Conservation (phyloP, 2,888 invertebrate species). For the Phengaris alcon region DNA sequence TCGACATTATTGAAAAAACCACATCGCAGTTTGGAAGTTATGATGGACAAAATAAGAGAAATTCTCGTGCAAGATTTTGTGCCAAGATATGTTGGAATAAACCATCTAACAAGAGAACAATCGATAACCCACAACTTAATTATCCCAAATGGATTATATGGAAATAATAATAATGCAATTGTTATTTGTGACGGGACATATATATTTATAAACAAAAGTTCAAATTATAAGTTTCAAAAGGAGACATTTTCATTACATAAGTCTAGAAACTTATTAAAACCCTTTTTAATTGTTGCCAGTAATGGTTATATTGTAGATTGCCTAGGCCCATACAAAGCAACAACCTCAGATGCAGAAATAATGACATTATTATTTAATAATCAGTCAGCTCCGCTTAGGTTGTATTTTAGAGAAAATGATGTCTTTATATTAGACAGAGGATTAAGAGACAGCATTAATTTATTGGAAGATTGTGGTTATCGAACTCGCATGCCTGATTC, state of each 20-base stretch:
- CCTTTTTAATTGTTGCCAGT: constrained; percentile 25
- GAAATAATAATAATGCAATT: too few relatives aligned
- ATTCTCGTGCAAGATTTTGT: constrained; percentile 16
- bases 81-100: constrained; percentile 13
- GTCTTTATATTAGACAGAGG: constrained; percentile 30
- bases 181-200: constrained; percentile 18
- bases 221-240: constrained; percentile 28
- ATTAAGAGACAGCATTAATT: too few relatives aligned
- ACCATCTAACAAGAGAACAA: constrained; percentile 1
- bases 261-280: constrained; percentile 30
- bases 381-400: constrained; percentile 17
- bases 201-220: constrained; percentile 29
- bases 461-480: constrained; percentile 27
- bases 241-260: constrained; percentile 11
- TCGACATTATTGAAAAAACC: background rate
- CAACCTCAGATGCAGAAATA: constrained; percentile 35
- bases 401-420: constrained; percentile 31
- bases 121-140: background rate
- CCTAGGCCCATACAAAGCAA: constrained; percentile 33
- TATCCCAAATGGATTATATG: constrained; percentile 8
- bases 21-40: background rate
- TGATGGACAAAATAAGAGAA: constrained; percentile 1
- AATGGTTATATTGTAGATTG: constrained; percentile 33
- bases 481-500: constrained; percentile 32
- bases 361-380: constrained; percentile 32